Percentiles rank a stretch among this genome's conserved stretches.
Evolutionary conservation across 2,113 vertebrate genomes (phyloP).

Genomic region (Phyllopteryx taeniolatus): DNA sequence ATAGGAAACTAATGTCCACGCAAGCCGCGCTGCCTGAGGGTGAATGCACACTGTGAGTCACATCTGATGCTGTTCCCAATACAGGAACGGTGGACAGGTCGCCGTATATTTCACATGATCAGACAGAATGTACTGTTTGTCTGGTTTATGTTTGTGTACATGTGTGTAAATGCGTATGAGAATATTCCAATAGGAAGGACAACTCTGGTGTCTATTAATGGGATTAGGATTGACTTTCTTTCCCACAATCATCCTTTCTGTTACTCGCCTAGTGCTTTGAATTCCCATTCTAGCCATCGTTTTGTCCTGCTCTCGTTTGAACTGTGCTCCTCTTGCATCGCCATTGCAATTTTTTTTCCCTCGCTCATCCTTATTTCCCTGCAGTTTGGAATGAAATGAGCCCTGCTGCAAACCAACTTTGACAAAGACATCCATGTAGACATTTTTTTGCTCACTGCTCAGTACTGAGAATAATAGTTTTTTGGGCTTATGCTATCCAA

Average conservation of each 20-base stretch:
- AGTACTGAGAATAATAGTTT: slow-evolving; percentile 9
- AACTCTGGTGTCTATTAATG: slow-evolving; percentile 56
- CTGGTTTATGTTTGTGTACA: not conserved
- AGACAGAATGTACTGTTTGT: slow-evolving; percentile 10
- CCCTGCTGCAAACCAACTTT: slow-evolving; percentile 25
- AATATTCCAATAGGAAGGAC: slow-evolving; percentile 35
- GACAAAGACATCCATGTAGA: slow-evolving; percentile 28
- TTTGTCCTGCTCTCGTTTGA: not conserved
- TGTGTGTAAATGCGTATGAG: slow-evolving; percentile 3
- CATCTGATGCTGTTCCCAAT: slow-evolving; percentile 34
- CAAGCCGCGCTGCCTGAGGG: slow-evolving; percentile 18
- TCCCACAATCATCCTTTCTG: slow-evolving; percentile 2
- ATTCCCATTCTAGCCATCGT: slow-evolving; percentile 1
- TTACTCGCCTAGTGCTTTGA: not conserved
- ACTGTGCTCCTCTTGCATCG: slow-evolving; percentile 1
- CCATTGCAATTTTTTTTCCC: not conserved
- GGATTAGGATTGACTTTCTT: slow-evolving; percentile 61
- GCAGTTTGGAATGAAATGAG: slow-evolving; percentile 20
- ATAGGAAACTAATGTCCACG: slow-evolving; percentile 16
- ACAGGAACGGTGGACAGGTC: slow-evolving; percentile 11
- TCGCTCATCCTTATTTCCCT: slow-evolving; percentile 2
- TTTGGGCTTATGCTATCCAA: slow-evolving; percentile 33
- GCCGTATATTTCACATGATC: slow-evolving; percentile 7
- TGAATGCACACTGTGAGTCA: slow-evolving; percentile 24
- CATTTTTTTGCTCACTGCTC: slow-evolving; percentile 25